phyloP scores from a whole-genome alignment of 2,888 invertebrate genomes.

The Bhutanitis thaidina region DNA sequence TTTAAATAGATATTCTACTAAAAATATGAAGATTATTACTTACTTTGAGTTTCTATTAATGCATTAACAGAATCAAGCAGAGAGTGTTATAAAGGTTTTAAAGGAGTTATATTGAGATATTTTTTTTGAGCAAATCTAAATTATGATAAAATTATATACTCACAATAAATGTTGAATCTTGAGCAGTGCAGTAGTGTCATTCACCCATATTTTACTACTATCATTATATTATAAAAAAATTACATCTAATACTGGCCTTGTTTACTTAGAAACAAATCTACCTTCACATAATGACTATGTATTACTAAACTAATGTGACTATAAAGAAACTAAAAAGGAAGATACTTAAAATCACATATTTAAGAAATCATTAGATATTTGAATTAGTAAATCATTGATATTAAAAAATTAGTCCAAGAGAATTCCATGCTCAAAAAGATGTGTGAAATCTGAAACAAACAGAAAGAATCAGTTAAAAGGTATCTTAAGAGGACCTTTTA shows the following conservation, averaged over 20 bases:
- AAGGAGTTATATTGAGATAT: too few relatives aligned
- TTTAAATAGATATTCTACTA: too few relatives aligned
- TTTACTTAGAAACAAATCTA: conserved; percentile 11
- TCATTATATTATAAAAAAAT: not conserved
- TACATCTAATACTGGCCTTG: conserved; percentile 51
- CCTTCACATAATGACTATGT: conserved; percentile 17
- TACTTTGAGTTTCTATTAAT: too few relatives aligned
- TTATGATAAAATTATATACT: not conserved
- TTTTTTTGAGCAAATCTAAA: too few relatives aligned
- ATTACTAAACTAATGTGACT: conserved; percentile 5
- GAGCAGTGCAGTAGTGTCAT: conserved; percentile 6
- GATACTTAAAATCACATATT: conserved; percentile 12
- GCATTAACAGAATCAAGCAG: too few relatives aligned
- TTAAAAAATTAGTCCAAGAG: not conserved
- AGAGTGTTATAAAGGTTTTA: too few relatives aligned
- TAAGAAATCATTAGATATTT: not conserved
- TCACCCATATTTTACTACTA: conserved; percentile 11
- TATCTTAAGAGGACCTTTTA: too few relatives aligned
- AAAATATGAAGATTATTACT: too few relatives aligned
- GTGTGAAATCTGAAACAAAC: conserved; percentile 17
- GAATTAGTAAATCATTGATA: not conserved
- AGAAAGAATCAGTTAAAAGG: too few relatives aligned
- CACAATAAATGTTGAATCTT: conserved; percentile 17
- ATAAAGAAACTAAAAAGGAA: not conserved
- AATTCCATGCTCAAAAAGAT: not conserved